phyloP scores from a whole-genome alignment of 2,888 invertebrate species.

The Epistrophe grossulariae region DNA sequence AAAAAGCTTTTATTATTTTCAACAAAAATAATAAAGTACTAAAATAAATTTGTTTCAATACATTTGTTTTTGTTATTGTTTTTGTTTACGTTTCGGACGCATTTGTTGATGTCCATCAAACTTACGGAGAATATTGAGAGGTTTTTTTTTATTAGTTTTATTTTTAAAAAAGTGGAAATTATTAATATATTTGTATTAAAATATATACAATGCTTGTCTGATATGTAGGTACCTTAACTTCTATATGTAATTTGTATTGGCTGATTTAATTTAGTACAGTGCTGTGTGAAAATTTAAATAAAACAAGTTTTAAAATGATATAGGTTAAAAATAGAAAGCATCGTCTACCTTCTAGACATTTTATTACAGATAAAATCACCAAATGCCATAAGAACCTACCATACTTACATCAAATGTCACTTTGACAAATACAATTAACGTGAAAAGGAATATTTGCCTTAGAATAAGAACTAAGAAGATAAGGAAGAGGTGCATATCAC shows the following conservation, averaged over 20 bases:
- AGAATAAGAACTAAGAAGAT: no score
- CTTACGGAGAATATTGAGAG: neutral
- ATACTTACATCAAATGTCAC: no score
- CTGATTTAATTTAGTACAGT: neutral
- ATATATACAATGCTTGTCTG: neutral
- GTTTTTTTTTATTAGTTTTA: neutral
- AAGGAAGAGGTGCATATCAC: no score
- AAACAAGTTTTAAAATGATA: no score
- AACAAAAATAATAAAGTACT: neutral
- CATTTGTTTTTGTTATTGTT: constrained; percentile 19
- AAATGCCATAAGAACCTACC: no score
- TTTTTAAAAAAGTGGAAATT: neutral
- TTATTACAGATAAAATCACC: no score
- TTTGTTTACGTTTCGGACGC: constrained; percentile 34
- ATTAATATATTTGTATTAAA: neutral
- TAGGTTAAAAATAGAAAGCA: no score
- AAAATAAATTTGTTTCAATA: neutral
- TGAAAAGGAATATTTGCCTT: no score
- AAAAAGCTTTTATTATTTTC: neutral
- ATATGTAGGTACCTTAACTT: neutral
- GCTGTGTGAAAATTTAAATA: neutral
- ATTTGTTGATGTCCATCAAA: constrained; percentile 29
- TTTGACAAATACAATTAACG: no score
- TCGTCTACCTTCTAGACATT: no score
- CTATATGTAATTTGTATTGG: neutral